These are phyloP conservation scores for Channallabes apus DNA, from an alignment of 2,797 vertebrate genomes.

Conservation along the genomic window DNA sequence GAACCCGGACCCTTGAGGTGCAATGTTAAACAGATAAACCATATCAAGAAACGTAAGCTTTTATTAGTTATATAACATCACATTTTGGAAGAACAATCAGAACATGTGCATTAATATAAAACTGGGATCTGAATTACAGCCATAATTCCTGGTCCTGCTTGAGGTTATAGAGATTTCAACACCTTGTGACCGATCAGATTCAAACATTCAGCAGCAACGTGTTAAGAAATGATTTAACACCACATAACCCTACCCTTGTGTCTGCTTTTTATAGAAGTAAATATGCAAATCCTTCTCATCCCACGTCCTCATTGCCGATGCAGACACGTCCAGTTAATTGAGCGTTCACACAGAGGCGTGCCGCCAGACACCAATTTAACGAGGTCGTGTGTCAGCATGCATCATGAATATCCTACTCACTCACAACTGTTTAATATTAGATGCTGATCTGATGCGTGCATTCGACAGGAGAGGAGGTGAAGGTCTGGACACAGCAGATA, in stretches of 20 bases:
- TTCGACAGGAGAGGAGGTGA: neutral
- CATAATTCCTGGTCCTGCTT: neutral
- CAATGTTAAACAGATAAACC: neutral
- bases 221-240: neutral
- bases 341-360: constrained; percentile 20
- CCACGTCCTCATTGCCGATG: constrained; percentile 19
- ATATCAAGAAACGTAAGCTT: neutral
- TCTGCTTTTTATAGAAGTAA: constrained; percentile 17
- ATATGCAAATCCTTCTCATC: constrained; percentile 13
- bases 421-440: constrained; percentile 8
- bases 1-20: too few relatives aligned
- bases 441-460: constrained; percentile 16
- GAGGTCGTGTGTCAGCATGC: constrained; percentile 33
- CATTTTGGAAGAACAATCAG: neutral
- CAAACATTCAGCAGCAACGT: neutral
- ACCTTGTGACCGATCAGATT: neutral
- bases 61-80: neutral
- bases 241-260: neutral
- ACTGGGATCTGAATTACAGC: neutral
- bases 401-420: constrained; percentile 11
- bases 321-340: constrained; percentile 31
- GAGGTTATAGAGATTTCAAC: neutral
- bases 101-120: neutral
- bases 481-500: neutral
- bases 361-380: constrained; percentile 34